Base-by-base conservation (phyloP, 2,797 vertebrate species). In the Gymnothorax javanicus region DNA sequence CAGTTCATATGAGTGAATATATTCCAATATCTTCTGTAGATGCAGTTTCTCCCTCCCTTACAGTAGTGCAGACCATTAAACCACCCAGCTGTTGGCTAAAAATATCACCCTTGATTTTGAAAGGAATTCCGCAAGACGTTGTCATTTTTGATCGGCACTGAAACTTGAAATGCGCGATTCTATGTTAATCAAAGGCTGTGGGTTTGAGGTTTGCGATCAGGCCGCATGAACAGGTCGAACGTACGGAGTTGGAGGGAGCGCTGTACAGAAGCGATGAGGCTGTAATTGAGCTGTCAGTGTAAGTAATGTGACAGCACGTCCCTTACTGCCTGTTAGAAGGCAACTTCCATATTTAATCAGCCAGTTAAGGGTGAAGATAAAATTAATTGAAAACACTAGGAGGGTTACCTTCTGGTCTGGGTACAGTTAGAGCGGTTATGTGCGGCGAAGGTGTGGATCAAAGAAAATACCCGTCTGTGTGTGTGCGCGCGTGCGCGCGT, bases 301-400 rank as follows among this genome's bases (percentile, higher is more conserved):
- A 87, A 64, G 84, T 87, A 88, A 89, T 90, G 87, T 7, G 87
- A 89, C 33, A 54, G 20, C 73, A 9, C 54, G 82, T 87, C 86
- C 82, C 82, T 87, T 50, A 84, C 33, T 33, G 75, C 57, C 75
- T 56, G 62, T 86, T 73, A 92, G 83, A 75, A n/a, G 23, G n/a
- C 23, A 87, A 85, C 91, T 88, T 92, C 88, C 89, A 86, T 91
- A 91, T 94, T 94, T 94, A 93, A 94, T 94, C 92, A 94, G 90
- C 83, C 86, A 85, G 81, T 87, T 88, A 83, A 92, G 91, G 92
- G 93, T 94, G 91, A 84, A 90, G 87, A 93, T 90, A 90, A 57
- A 93, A 94, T 93, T 90, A 91, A 57, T 60, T 90, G 85, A 83
- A 89, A 90, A 67, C 56, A 85, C 85, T 87, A 84, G 86, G 33